Conservation (phyloP, 2,888 invertebrate species). For the Drosophila subsilvestris region DNA sequence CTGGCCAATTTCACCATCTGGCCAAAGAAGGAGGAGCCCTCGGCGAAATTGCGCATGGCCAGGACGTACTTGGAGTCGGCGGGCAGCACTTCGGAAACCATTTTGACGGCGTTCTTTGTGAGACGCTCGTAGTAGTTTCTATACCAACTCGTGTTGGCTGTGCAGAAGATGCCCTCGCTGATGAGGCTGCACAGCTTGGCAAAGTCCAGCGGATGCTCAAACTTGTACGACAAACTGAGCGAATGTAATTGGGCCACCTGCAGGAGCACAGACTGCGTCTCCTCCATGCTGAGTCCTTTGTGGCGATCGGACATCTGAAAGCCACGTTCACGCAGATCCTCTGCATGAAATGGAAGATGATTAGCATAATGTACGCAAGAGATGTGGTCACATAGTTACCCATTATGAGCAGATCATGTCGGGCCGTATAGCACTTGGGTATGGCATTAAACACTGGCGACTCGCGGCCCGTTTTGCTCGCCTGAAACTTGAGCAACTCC, state of each 20-base stretch:
- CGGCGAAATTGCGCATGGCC: slow-evolving; percentile 87
- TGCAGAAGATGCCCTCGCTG: slow-evolving; percentile 87
- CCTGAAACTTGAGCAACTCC: slow-evolving; percentile 87
- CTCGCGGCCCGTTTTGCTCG: slow-evolving; percentile 49
- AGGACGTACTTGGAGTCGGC: slow-evolving; percentile 85
- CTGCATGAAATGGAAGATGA: slow-evolving; percentile 76
- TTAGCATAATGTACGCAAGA: too few species aligned
- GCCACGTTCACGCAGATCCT: slow-evolving; percentile 87
- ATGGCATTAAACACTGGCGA: slow-evolving; percentile 85
- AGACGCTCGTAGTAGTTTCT: slow-evolving; percentile 88
- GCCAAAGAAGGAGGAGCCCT: slow-evolving; percentile 87
- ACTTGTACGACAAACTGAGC: slow-evolving; percentile 87
- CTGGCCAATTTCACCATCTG: slow-evolving; percentile 88
- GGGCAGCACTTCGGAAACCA: slow-evolving; percentile 85
- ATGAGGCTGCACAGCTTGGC: slow-evolving; percentile 84
- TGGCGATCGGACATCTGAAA: slow-evolving; percentile 88
- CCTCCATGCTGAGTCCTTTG: slow-evolving; percentile 86
- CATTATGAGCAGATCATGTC: slow-evolving; percentile 86
- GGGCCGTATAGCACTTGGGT: slow-evolving; percentile 87
- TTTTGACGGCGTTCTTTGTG: slow-evolving; percentile 87
- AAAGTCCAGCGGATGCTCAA: slow-evolving; percentile 86
- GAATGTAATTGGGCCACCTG: slow-evolving; percentile 88
- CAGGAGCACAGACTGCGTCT: slow-evolving; percentile 86
- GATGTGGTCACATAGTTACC: slow-evolving; percentile 62
- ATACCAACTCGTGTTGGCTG: slow-evolving; percentile 89